Evolutionary conservation across 2,888 invertebrate species (phyloP), one percentile per base, ranked within the genome.

Genomic region (Nomada ruficornis): DNA sequence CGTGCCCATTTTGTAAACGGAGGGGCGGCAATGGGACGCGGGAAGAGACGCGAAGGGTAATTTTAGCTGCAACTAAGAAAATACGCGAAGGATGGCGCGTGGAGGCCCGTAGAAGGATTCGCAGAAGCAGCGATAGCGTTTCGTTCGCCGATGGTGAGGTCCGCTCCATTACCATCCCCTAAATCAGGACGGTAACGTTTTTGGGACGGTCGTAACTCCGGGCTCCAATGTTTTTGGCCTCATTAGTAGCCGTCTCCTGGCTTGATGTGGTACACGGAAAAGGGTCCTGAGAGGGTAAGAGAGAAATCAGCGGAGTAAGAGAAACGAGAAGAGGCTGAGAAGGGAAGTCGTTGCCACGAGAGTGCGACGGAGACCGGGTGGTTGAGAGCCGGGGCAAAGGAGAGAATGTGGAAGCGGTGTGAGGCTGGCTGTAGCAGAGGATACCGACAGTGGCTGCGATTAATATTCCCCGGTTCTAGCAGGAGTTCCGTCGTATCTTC

Each of bases 151-250:
- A 74, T 80, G 86, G 70, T 81, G 82, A 84, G 81, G 87, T 86
- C 89, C 86, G 89, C 89, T 90, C 90, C 92, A 91, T 92, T 92
- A 92, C 90, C 91, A 90, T 91, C 91, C 89, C 83, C 90, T 92
- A 92, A 91, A 92, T 92, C 92, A 92, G 90, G 87, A 83, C 82
- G 86, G 89, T 90, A 89, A 91, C 89, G 92, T 92, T 92, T 92
- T 92, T 91, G 90, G 92, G 89, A 90, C 87, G 91, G 86, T 91
- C 90, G 91, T 91, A 92, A 92, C 89, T 90, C 84, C 75, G 80
- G 69, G 62, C 79, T 77, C 87, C 83, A 86, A 91, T 91, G 91
- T 92, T 92, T 92, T 92, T 92, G 90, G 91, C 88, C 91, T 91
- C 92, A 92, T 92, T 92, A 92, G 92, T 92, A 92, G 90, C 90